phyloP scores from a whole-genome alignment of 2,113 vertebrate species.

The Orcinus orca region DNA sequence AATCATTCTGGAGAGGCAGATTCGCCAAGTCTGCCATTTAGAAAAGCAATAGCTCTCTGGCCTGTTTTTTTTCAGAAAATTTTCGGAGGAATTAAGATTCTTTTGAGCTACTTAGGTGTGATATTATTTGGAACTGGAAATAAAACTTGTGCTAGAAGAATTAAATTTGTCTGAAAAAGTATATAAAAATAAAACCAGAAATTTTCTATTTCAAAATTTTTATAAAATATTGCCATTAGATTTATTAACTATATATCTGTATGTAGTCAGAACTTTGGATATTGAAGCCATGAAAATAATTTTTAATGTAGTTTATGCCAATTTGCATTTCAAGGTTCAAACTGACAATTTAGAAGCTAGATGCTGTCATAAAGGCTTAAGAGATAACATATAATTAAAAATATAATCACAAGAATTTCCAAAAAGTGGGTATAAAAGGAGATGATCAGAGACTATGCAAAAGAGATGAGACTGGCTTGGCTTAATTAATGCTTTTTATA shows the following conservation, averaged over 20 bases:
- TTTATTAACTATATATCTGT: background rate
- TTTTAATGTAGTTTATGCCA: background rate
- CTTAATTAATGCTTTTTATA: background rate
- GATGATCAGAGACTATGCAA: background rate
- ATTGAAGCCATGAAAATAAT: background rate
- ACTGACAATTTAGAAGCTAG: conserved; percentile 9
- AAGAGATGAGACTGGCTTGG: background rate
- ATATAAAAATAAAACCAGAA: background rate
- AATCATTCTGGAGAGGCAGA: background rate
- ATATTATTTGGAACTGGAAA: background rate
- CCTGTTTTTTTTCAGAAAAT: background rate
- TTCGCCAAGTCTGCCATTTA: background rate
- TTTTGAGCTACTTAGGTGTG: background rate
- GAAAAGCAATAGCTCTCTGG: background rate
- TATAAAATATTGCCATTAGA: background rate
- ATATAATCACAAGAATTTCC: background rate
- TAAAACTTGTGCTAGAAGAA: background rate
- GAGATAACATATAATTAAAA: background rate
- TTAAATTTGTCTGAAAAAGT: background rate
- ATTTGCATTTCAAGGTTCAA: conserved; percentile 3
- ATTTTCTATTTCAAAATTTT: background rate
- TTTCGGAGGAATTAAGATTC: conserved; percentile 4
- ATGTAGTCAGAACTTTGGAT: conserved; percentile 45
- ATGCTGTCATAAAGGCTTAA: background rate
- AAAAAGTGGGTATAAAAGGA: background rate